Conservation (phyloP, 2,113 vertebrate genomes). For the Rhabdomys dilectus region DNA sequence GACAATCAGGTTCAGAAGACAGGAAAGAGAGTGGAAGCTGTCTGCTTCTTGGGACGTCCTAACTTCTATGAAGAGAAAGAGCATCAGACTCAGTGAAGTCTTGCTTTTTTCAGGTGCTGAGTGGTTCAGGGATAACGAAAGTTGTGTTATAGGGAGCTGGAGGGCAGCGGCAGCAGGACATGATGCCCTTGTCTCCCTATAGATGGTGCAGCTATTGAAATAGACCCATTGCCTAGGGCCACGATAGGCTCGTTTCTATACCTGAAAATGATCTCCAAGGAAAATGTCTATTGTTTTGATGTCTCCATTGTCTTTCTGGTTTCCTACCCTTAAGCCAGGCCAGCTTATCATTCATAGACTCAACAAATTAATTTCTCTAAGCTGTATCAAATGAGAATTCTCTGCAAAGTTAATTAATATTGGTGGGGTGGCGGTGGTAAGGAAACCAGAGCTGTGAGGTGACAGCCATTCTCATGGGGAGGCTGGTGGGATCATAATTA, state of each 20-base stretch:
- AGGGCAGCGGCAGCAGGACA: neutral
- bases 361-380: conserved; percentile 40
- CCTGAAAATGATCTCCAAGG: neutral
- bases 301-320: neutral
- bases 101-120: neutral
- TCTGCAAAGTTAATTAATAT: conserved; percentile 44
- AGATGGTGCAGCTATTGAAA: neutral
- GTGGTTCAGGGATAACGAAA: neutral
- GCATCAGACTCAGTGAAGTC: neutral
- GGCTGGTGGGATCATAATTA: neutral
- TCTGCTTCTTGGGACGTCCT: neutral
- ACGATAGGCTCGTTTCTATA: neutral
- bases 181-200: conserved; percentile 1
- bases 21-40: neutral
- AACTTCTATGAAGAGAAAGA: neutral
- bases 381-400: conserved; percentile 8
- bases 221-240: neutral
- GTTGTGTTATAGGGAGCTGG: neutral
- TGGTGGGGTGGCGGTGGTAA: neutral
- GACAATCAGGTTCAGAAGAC: neutral
- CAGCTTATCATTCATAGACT: conserved; percentile 22
- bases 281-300: conserved; percentile 7
- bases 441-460: neutral
- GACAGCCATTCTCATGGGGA: conserved; percentile 31
- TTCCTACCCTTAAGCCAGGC: neutral